These are phyloP conservation scores for Atlantisia rogersi DNA, from an alignment of 2,113 vertebrate species.

Conservation along the genomic window DNA sequence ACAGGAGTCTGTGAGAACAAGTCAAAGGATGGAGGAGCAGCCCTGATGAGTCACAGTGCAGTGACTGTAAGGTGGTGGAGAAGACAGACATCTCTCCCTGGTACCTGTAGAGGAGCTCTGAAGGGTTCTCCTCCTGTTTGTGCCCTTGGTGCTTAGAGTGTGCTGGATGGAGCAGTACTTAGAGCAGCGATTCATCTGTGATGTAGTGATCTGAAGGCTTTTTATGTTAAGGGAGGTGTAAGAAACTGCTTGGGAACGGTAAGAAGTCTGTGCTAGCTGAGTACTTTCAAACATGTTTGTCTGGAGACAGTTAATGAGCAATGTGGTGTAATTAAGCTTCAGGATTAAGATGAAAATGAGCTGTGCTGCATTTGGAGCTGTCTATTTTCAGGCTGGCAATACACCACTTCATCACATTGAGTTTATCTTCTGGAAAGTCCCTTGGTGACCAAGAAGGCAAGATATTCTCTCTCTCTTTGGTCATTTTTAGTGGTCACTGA, in stretches of 20 bases:
- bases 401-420: neutral
- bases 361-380: slow-evolving; percentile 22
- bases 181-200: neutral
- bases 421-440: neutral
- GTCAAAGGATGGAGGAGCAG: neutral
- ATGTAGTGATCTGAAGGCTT: neutral
- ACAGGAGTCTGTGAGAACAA: neutral
- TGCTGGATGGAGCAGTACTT: neutral
- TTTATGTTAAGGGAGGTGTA: neutral
- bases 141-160: neutral
- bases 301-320: slow-evolving; percentile 42
- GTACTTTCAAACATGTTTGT: neutral
- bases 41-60: neutral
- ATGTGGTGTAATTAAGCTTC: slow-evolving; percentile 16
- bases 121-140: neutral
- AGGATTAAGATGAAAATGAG: slow-evolving; percentile 17
- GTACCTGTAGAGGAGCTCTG: neutral
- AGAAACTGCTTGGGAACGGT: neutral
- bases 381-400: slow-evolving; percentile 4
- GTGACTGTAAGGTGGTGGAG: neutral
- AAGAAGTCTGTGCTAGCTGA: neutral
- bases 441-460: neutral
- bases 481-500: neutral
- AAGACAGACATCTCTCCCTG: neutral
- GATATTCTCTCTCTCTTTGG: neutral